These are phyloP conservation scores for Danaus plexippus DNA, from an alignment of 1,140 invertebrate genomes.

Conservation along the genomic window DNA sequence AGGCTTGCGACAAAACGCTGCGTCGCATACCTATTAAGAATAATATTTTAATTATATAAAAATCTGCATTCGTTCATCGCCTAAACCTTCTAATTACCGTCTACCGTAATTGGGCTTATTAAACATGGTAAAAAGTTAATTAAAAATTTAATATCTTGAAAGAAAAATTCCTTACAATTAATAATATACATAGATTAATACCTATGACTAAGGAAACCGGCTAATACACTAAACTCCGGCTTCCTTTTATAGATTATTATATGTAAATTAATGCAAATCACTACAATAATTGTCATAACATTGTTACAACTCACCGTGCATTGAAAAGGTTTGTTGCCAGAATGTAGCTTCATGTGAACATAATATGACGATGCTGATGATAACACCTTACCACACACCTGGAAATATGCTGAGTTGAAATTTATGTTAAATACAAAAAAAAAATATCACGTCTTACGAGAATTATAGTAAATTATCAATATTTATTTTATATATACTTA, in stretches of 20 bases:
- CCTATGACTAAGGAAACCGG: no score
- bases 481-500: conserved; percentile 18
- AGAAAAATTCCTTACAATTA: no score
- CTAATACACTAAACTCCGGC: no score
- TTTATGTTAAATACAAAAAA: conserved; percentile 2
- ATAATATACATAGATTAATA: no score
- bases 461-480: background rate
- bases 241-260: no score
- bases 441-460: background rate
- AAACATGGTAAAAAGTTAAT: no score
- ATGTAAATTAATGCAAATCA: background rate
- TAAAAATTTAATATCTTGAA: no score
- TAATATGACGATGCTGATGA: conserved; percentile 84
- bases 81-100: no score
- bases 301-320: conserved; percentile 75
- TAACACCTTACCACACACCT: conserved; percentile 81
- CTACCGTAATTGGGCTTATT: no score
- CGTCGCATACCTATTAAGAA: conserved; percentile 73
- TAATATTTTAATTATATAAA: background rate
- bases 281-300: conserved; percentile 1
- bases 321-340: conserved; percentile 83
- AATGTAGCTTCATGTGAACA: conserved; percentile 86
- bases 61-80: no score
- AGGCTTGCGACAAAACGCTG: conserved; percentile 79
- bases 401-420: conserved; percentile 16